phyloP scores from a whole-genome alignment of 2,797 vertebrate genomes.

The Vultur gryphus region DNA sequence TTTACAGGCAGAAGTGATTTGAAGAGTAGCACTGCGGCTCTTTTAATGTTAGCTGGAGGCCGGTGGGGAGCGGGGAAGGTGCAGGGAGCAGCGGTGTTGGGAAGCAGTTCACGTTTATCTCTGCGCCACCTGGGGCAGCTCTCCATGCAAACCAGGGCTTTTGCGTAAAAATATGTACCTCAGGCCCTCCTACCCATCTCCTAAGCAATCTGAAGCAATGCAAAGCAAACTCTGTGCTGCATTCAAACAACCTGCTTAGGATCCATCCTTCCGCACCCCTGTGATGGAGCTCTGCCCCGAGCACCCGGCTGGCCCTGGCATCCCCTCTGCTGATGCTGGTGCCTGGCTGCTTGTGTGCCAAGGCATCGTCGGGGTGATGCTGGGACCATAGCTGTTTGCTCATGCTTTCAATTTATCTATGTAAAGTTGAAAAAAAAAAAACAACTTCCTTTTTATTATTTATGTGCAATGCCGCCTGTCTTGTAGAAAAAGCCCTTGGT shows the following conservation, averaged over 20 bases:
- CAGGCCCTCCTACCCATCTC: background rate
- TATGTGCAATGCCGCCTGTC: background rate
- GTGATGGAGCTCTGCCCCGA: background rate
- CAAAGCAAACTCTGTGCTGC: background rate
- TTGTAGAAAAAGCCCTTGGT: background rate
- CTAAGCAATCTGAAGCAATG: background rate
- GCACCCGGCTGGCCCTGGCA: background rate
- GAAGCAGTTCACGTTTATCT: background rate
- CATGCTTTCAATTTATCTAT: background rate
- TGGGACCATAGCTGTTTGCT: background rate
- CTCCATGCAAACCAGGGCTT: background rate
- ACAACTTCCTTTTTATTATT: background rate
- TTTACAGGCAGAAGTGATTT: background rate
- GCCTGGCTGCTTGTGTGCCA: background rate
- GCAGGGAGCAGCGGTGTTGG: background rate
- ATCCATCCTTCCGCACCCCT: background rate
- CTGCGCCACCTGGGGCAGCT: background rate
- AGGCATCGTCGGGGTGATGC: too few relatives aligned
- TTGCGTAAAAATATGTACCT: background rate
- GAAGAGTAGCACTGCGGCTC: background rate
- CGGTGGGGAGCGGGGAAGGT: rapidly evolving
- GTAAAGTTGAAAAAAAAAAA: background rate
- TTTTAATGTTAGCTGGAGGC: background rate
- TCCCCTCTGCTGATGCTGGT: background rate
- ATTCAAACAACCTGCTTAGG: background rate